A percentile compares a stretch with the other conserved stretches of the same genome.
Conservation (phyloP, 1,140 invertebrate genomes). For the Pseudomyrmex pallidus region DNA sequence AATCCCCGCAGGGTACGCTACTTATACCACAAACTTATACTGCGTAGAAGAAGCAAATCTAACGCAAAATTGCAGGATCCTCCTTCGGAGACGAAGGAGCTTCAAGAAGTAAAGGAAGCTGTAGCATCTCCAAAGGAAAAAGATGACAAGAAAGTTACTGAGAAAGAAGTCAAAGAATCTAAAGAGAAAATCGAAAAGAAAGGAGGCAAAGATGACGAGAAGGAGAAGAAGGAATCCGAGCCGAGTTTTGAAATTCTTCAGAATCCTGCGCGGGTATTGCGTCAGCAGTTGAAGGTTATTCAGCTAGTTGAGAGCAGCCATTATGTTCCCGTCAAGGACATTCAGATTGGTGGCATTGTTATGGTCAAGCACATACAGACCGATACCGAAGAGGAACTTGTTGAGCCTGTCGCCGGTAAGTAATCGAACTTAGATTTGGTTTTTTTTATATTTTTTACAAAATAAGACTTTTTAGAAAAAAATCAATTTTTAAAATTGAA, state of each 20-base stretch:
- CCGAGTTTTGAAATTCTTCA: slow-evolving; percentile 95
- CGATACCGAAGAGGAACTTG: slow-evolving; percentile 92
- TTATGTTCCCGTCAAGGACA: slow-evolving; percentile 95
- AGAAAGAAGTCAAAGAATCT: slow-evolving; percentile 85
- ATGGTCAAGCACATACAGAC: slow-evolving; percentile 95
- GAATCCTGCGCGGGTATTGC: slow-evolving; percentile 97
- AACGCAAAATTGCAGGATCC: slow-evolving; percentile 59
- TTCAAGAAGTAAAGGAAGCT: slow-evolving; percentile 40
- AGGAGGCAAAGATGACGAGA: slow-evolving; percentile 84
- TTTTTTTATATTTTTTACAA: too few relatives aligned
- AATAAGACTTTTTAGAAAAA: too few relatives aligned
- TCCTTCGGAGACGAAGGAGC: slow-evolving; percentile 53
- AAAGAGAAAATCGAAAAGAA: slow-evolving; percentile 82
- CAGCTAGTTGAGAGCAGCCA: slow-evolving; percentile 91
- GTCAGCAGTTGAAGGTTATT: slow-evolving; percentile 96
- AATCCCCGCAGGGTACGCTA: too few relatives aligned
- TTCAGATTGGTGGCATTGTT: slow-evolving; percentile 97
- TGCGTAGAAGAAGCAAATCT: not conserved
- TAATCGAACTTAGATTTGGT: slow-evolving; percentile 23
- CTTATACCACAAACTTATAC: too few relatives aligned
- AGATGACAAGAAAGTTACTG: slow-evolving; percentile 84
- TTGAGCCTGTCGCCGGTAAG: slow-evolving; percentile 94
- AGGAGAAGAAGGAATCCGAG: slow-evolving; percentile 93
- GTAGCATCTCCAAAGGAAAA: slow-evolving; percentile 44
- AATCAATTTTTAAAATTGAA: too few relatives aligned